Conservation (phyloP, 2,797 vertebrate species). For the Phalloptychus januarius region DNA sequence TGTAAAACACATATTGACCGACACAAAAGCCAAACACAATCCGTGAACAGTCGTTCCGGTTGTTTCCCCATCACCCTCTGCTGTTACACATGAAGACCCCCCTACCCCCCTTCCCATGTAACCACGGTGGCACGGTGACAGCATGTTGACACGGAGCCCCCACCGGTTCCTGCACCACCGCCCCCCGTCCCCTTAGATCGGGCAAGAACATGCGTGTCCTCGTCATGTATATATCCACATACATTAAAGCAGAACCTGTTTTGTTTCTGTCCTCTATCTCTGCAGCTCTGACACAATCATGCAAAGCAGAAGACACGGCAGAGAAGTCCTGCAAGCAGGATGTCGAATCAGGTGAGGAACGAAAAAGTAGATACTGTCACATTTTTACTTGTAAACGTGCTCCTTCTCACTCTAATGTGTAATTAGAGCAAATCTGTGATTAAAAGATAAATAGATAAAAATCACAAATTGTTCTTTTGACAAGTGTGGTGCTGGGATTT, state of each 20-base stretch:
- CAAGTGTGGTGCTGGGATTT: too few relatives aligned
- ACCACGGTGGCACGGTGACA: conserved; percentile 46
- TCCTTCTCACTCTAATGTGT: background rate
- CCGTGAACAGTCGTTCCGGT: conserved; percentile 1
- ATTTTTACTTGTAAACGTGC: background rate
- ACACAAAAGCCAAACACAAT: conserved; percentile 55
- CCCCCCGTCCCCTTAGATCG: conserved; percentile 27
- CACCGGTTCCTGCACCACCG: conserved; percentile 32
- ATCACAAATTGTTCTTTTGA: background rate
- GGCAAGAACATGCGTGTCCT: conserved; percentile 39
- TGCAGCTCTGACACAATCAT: conserved; percentile 43
- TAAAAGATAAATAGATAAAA: conserved; percentile 4
- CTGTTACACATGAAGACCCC: conserved; percentile 43
- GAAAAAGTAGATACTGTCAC: conserved; percentile 6
- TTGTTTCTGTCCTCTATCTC: conserved; percentile 29
- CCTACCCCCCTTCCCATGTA: conserved; percentile 39
- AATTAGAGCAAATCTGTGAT: background rate
- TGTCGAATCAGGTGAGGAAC: conserved; percentile 62
- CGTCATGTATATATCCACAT: conserved; percentile 53
- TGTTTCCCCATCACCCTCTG: conserved; percentile 30
- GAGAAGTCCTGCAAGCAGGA: conserved; percentile 23
- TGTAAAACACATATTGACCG: conserved; percentile 35
- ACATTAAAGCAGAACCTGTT: conserved; percentile 49
- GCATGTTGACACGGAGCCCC: conserved; percentile 45
- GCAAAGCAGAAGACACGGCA: conserved; percentile 13